Evolutionary conservation across 2,113 vertebrate genomes (phyloP), one percentile per base, ranked within the genome.

Genomic region (Megalops atlanticus): DNA sequence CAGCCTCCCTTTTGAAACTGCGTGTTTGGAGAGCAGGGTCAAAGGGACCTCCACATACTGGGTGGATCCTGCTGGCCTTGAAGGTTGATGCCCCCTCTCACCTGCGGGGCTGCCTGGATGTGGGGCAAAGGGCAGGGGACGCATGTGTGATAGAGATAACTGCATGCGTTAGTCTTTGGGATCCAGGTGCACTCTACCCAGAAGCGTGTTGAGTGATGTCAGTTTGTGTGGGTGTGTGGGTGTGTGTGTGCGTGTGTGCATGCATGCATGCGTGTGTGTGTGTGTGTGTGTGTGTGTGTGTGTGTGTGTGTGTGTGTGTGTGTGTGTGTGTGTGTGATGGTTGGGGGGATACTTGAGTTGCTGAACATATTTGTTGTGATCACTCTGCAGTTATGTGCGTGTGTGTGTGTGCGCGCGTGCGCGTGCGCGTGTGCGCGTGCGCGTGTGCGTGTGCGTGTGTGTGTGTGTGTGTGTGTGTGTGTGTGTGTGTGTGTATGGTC

Each of bases 1-100:
- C 70, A 76, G 81, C 82, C 84, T 87, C 54, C 45, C 71, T 74
- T 80, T 86, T 88, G 64, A 87, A 85, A 88, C 86, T 52, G 80
- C 76, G 33, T 78, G 80, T 84, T 76, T 85, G 31, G 84, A 81
- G 80, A 81, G 79, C 33, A 39, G 47, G 76, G 80, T 85, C 74
- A 69, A 72, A 64, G 40, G 36, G 15, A 43, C 38, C 21, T 43
- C 36, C 27, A 38, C 39, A 27, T 41, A 74, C n/a, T 18, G 24
- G 39, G 27, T 74, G 31, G 21, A n/a, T 52, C 33, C 49, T n/a
- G 49, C 21, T 38, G 27, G 45, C 45, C 11, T 15, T 77, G 18
- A 18, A 74, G 38, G 21, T 24, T 43, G 15, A 74, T 18, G 14
- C 18, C 39, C 18, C 38, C 24, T 41, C 39, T 74, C 24, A 31